phyloP scores from a whole-genome alignment of 2,113 vertebrate species.

The Marcusenius ussheri region DNA sequence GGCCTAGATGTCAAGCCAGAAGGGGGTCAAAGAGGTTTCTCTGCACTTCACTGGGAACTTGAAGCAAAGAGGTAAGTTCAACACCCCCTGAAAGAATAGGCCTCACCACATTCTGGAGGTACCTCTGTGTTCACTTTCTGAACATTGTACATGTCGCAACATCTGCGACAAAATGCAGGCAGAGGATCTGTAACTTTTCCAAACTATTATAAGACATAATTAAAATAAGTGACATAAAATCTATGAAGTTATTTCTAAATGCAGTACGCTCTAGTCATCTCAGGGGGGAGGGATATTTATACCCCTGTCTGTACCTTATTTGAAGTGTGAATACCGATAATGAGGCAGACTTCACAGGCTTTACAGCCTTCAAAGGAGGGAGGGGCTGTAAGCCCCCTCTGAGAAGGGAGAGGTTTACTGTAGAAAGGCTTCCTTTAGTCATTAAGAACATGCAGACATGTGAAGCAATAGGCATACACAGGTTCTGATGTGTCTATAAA shows the following conservation, averaged over 20 bases:
- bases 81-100: not conserved
- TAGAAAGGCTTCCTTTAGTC: not conserved
- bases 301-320: not conserved
- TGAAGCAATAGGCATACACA: not conserved
- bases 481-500: not conserved
- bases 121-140: not conserved
- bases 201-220: conserved; percentile 9
- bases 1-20: conserved; percentile 43
- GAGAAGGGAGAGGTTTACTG: not conserved
- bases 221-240: not conserved
- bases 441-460: not conserved
- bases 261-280: not conserved
- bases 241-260: not conserved
- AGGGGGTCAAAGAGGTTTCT: conserved; percentile 42
- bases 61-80: not conserved
- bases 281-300: not conserved
- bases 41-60: conserved; percentile 26
- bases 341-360: not conserved
- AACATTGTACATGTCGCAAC: not conserved
- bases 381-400: not conserved
- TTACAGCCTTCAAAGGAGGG: not conserved
- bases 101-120: not conserved
- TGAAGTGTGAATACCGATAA: not conserved
- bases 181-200: not conserved
- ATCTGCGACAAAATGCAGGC: not conserved